Conservation (phyloP, 2,888 invertebrate species). For the Agrotis exclamationis region DNA sequence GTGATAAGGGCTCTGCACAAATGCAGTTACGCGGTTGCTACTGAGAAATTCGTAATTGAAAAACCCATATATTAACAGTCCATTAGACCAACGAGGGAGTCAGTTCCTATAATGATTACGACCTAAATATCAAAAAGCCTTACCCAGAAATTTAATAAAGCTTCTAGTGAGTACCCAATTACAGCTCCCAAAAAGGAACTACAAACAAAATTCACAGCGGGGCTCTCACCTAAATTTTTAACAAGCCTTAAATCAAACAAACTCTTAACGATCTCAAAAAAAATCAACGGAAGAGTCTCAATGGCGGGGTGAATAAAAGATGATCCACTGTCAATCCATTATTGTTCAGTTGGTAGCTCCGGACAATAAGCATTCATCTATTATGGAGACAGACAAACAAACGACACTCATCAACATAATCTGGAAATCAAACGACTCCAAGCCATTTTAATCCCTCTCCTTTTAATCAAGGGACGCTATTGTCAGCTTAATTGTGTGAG, state of each 20-base stretch:
- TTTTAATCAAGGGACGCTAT: constrained; percentile 73
- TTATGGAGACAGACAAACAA: constrained; percentile 58
- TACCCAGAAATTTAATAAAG: background rate
- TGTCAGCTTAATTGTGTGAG: constrained; percentile 72
- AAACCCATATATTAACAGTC: too few relatives aligned
- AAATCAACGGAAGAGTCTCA: constrained; percentile 39
- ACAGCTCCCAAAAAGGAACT: constrained; percentile 11
- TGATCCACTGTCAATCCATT: constrained; percentile 62
- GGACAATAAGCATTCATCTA: constrained; percentile 54
- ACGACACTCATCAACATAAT: constrained; percentile 65
- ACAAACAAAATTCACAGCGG: constrained; percentile 11
- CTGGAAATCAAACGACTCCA: constrained; percentile 69
- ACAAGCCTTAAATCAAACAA: constrained; percentile 44
- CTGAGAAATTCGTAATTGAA: too few relatives aligned
- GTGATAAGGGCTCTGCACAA: too few relatives aligned
- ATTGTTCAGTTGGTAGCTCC: constrained; percentile 59
- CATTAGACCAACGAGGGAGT: too few relatives aligned
- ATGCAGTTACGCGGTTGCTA: too few relatives aligned
- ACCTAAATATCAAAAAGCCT: background rate
- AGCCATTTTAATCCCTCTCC: constrained; percentile 67
- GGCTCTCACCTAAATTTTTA: constrained; percentile 38
- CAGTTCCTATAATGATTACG: too few relatives aligned
- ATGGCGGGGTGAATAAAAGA: constrained; percentile 58
- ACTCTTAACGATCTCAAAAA: constrained; percentile 42
- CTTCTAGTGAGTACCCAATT: constrained; percentile 26